Conservation (phyloP, 2,113 vertebrate genomes). For the Cnemophilus loriae region DNA sequence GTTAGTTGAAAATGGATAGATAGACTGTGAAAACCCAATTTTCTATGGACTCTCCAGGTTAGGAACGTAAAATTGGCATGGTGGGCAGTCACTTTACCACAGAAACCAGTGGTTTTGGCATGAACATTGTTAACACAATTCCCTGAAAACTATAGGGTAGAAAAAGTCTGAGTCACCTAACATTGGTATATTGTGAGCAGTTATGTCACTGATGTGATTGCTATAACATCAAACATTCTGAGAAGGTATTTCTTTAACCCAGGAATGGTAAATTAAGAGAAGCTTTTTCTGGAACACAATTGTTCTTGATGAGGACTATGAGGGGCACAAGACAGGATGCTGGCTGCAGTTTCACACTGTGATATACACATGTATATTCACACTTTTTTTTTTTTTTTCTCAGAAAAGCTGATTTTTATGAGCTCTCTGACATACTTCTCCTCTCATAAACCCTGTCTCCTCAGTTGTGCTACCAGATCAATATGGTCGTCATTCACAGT, state of each 20-base stretch:
- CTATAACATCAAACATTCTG: background rate
- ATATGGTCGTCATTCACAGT: background rate
- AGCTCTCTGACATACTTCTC: background rate
- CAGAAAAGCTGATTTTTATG: background rate
- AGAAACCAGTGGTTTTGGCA: background rate
- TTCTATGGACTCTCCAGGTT: background rate
- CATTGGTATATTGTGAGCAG: background rate
- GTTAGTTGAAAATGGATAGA: background rate
- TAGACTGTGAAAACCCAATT: background rate
- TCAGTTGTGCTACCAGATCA: background rate
- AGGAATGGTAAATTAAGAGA: background rate
- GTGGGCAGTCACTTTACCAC: background rate
- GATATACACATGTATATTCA: background rate
- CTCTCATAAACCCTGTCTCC: background rate
- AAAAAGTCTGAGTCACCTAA: background rate
- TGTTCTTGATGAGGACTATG: background rate
- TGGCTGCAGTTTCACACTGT: background rate
- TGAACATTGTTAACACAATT: background rate
- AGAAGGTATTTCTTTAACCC: background rate
- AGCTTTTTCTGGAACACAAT: background rate
- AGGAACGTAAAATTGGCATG: fast-evolving
- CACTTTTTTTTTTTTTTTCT: background rate
- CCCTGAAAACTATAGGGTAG: background rate
- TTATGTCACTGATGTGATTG: background rate
- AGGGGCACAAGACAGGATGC: background rate